A percentile compares a stretch with the other conserved stretches of the same genome.
Conservation (phyloP, 2,888 invertebrate genomes). For the Neelides folsomi region DNA sequence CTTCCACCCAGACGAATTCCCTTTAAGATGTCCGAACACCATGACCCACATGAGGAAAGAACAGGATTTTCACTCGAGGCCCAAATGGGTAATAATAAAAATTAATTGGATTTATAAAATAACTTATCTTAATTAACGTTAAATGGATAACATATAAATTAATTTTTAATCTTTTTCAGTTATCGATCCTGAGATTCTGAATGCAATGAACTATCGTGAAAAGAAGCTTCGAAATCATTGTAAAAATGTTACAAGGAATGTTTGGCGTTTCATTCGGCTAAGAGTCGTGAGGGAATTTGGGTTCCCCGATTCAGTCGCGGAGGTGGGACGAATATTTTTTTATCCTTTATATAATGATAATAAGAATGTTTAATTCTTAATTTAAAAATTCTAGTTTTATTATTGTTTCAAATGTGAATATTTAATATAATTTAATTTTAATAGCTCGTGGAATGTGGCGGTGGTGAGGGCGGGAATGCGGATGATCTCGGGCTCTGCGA, state of each 20-base stretch:
- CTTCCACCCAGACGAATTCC: conserved; percentile 34
- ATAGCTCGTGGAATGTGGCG: conserved; percentile 2
- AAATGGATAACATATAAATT: no score
- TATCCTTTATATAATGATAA: no score
- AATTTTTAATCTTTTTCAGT: no score
- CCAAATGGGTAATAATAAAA: conserved; percentile 37
- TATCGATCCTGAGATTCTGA: conserved; percentile 60
- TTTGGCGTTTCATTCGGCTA: conserved; percentile 62
- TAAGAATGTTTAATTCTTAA: no score
- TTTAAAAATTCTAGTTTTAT: background rate
- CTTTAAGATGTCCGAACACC: conserved; percentile 56
- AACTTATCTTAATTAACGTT: no score
- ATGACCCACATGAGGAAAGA: conserved; percentile 63
- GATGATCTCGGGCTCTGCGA: conserved; percentile 5
- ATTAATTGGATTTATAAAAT: no score
- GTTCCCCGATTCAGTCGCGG: conserved; percentile 74
- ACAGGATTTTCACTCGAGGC: conserved; percentile 55
- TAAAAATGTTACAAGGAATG: conserved; percentile 49
- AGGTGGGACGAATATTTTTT: no score
- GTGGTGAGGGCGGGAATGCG: background rate
- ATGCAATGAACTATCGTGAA: conserved; percentile 69
- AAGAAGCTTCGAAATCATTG: conserved; percentile 52
- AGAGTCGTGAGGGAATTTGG: conserved; percentile 88
- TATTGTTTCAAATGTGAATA: no score
- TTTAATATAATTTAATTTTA: no score